A percentile compares a stretch with the other conserved stretches of the same genome.
Conservation (phyloP, 2,888 invertebrate species). For the Zonitis immaculata region DNA sequence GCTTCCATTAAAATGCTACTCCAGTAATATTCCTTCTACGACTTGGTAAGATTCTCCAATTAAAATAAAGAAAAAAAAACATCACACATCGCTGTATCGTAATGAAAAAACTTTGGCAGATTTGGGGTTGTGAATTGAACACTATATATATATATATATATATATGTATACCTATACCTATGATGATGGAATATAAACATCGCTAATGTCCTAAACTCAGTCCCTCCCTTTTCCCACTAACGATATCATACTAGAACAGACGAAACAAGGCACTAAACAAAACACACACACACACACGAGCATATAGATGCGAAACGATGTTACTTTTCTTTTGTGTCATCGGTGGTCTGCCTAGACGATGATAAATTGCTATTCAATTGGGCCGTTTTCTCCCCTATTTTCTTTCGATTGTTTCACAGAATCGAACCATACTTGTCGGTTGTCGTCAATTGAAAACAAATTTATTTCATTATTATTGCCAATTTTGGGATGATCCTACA, state of each 20-base stretch:
- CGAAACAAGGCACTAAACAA: conserved; percentile 42
- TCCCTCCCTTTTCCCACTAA: conserved; percentile 16
- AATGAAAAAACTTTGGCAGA: conserved; percentile 18
- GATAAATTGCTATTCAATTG: conserved; percentile 49
- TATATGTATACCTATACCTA: too few species aligned
- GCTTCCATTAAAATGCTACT: too few species aligned
- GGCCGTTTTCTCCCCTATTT: conserved; percentile 20
- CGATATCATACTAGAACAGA: conserved; percentile 41
- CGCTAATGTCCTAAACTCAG: conserved; percentile 28
- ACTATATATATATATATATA: too few species aligned
- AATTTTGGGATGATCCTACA: too few species aligned
- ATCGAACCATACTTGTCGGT: not conserved
- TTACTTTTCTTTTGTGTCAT: conserved; percentile 42
- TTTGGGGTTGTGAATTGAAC: conserved; percentile 15
- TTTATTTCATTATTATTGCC: not conserved
- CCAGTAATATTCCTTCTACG: too few species aligned
- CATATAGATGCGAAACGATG: conserved; percentile 34
- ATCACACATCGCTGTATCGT: not conserved
- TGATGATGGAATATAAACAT: conserved; percentile 31
- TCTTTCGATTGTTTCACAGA: conserved; percentile 16
- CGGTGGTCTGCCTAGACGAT: conserved; percentile 45
- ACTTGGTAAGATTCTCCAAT: too few species aligned
- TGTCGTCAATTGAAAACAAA: not conserved
- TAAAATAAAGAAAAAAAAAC: too few species aligned
- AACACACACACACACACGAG: conserved; percentile 40